Base-by-base conservation (phyloP, 1,140 invertebrate species). In the Phymastichus coffea region DNA sequence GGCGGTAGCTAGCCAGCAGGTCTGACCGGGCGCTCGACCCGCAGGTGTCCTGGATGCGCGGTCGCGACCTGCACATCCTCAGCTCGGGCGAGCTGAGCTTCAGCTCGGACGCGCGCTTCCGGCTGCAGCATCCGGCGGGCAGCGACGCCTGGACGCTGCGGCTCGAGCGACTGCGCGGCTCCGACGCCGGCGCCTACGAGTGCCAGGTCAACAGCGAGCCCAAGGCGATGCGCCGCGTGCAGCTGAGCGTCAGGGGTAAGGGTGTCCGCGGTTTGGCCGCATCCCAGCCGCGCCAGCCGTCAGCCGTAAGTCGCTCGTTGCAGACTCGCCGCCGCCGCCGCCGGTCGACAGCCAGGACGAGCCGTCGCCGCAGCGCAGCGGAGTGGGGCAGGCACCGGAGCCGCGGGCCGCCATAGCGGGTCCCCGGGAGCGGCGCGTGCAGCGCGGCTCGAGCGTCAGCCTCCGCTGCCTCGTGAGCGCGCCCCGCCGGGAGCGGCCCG, bases 181-280 rank as follows among this genome's bases (percentile, higher is more conserved):
- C 81, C 8, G 90, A 92, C 74, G 79, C 85, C 12, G 89, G 89
- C 28, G 80, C 84, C 37, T 91, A 91, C 79, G 88, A 91, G 80
- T 92, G 89, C 67, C 89, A 91, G 75, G 84, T 91, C 67, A 90
- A 90, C 72, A 89, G 88, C 1, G 87, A 91, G 66, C 88, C 88
- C n/a, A 90, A 90, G 74, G 85, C 88, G 76, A 88, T 86, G 76
- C 80, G 85, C 65, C 84, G 84, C 56, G 84, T 88, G 64, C 84
- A 83, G 67, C 80, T 90, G 17, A 83, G 80, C 23, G 86, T 89
- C 9, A 72, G 82, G 76, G 86, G 88, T 89, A 73, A 75, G 74
- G 61, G 23, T 33, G 14, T 14, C 14, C 6, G 7, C 30, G 30
- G n/a, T n/a, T n/a, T n/a, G n/a, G n/a, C n/a, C n/a, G n/a, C n/a